Base-by-base conservation (phyloP, 1,140 invertebrate species). In the Octopus bimaculoides region DNA sequence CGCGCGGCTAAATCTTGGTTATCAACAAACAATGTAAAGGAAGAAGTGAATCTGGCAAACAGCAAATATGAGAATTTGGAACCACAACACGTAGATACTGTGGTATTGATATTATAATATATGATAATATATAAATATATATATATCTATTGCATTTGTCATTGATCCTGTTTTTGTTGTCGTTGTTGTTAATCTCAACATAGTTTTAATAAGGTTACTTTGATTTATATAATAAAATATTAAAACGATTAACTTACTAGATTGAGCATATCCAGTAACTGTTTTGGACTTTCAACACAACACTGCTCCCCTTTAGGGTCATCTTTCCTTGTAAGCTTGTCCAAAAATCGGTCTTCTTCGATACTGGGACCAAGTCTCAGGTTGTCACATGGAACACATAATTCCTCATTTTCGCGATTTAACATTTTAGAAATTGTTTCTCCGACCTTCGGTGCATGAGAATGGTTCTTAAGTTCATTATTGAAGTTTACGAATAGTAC, bases 401-500 rank as follows among this genome's bases (percentile, higher is more conserved):
- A 76, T 75, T 85, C 84, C 66, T 86, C 83, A 5, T 71, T 71
- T 71, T 71, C 66, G 6, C 81, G 56, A 56, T 87, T 82, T 73
- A 86, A 77, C 77, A 87, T 84, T 61, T 82, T 83, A 41, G 84
- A 77, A 56, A 86, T 83, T 80, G 85, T 83, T 82, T 85, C 86
- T 69, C 86, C 85, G 12, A 87, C 84, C 78, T 87, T 87, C 2
- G 86, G 86, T 71, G 84, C 83, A 79, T 87, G 86, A 41, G 82
- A 83, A 81, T 87, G 86, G 78, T 84, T 78, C 9, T 75, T 78
- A 14, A 87, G 71, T 75, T 86, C 84, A 76, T 85, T 82, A 81
- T 82, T 83, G 77, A 87, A 81, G 75, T 83, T 86, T 9, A 81
- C 83, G 79, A 84, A 87, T 71, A 87, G 75, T 54, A 84, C 80